Base-by-base conservation (phyloP, 2,797 vertebrate species). In the Allobates femoralis region DNA sequence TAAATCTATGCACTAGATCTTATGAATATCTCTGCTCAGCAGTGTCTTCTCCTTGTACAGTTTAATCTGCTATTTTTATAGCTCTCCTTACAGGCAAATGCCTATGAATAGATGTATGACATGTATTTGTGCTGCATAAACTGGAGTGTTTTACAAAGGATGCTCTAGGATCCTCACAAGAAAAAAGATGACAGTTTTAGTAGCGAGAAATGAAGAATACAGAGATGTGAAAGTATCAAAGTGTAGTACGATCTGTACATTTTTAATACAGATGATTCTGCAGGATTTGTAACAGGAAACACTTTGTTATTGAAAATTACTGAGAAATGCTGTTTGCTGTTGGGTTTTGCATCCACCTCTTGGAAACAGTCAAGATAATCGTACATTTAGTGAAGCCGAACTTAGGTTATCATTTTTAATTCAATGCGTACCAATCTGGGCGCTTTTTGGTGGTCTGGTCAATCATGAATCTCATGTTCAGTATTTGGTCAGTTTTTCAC, bases 31-130 rank as follows among this genome's bases (percentile, higher is more conserved):
- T 79, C 30, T 4, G 11, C 30, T 79, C 55, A 79, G 53, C 76
- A 79, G 55, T 79, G 76, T 60, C 76, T 50, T 64, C 37, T 79
- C 15, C 78, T 64, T 41, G 62, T 79, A 79, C 55, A n/a, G 14
- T 62, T 79, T 62, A 80, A 80, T 56, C 78, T 80, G 56, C 78
- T 80, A 80, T 80, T 64, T 80, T 80, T 80, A 64, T 80, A 80
- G 21, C 37, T 28, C 64, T 64, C 58, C 78, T 64, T 62, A 62
- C 58, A 64, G 78, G 78, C 78, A 80, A 64, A 80, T 64, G 15
- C 18, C 78, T 80, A 62, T 80, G 78, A 80, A 80, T 80, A 80
- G 78, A 80, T 80, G 56, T 41, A 80, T 46, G 77, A 80, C 78
- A 64, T 80, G 34, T 80, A 55, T 80, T 80, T 80, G 23, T 80